A percentile compares a stretch with the other conserved stretches of the same genome.
Conservation (phyloP, 1,140 invertebrate species). For the Carcinoscorpius rotundicauda region DNA sequence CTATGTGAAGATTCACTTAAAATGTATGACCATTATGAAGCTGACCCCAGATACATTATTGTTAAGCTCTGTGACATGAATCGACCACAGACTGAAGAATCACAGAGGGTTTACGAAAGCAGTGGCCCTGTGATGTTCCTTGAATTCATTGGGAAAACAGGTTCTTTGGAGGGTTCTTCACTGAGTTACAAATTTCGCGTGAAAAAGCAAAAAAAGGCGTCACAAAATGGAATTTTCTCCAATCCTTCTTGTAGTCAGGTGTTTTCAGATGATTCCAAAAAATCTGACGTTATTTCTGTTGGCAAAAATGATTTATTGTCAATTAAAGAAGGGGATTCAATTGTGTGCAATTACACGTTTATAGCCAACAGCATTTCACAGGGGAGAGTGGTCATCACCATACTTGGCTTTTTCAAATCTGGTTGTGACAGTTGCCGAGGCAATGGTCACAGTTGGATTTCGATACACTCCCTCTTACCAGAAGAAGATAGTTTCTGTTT, state of each 20-base stretch:
- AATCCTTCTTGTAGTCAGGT: too few species aligned
- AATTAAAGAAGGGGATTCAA: too few species aligned
- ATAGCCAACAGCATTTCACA: constrained; percentile 19
- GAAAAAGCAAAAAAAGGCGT: too few species aligned
- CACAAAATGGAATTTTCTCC: too few species aligned
- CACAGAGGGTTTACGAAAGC: constrained; percentile 19
- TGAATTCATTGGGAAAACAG: constrained; percentile 19
- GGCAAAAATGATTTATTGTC: too few species aligned
- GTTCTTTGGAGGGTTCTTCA: constrained; percentile 24
- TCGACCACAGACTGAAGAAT: constrained; percentile 13
- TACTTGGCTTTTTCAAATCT: too few species aligned
- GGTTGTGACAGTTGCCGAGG: too few species aligned
- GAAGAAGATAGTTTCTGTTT: too few species aligned
- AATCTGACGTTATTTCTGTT: too few species aligned
- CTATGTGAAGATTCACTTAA: constrained; percentile 23
- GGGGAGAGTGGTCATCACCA: constrained; percentile 5
- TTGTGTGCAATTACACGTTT: constrained; percentile 18
- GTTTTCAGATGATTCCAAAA: too few species aligned
- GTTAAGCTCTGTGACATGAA: constrained; percentile 25
- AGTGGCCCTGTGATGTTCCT: constrained; percentile 21
- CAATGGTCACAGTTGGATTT: too few species aligned
- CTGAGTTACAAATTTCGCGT: constrained; percentile 21
- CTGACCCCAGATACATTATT: constrained; percentile 23
- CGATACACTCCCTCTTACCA: too few species aligned
- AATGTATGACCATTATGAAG: constrained; percentile 21